These are phyloP conservation scores for Sinopyrophorus schimmeli DNA, from an alignment of 2,888 invertebrate genomes.

Conservation along the genomic window DNA sequence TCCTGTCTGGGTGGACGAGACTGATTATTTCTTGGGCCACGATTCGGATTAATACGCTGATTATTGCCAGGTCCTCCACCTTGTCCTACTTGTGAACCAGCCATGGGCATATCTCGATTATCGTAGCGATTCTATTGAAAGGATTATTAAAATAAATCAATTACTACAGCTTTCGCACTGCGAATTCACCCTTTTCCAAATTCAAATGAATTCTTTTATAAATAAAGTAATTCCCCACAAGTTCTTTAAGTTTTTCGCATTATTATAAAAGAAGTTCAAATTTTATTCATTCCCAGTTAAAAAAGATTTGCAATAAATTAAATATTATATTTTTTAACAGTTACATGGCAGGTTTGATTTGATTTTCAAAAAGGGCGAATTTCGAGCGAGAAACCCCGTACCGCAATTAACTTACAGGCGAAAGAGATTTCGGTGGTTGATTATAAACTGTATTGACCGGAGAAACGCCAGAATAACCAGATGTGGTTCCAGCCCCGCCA, in stretches of 20 bases:
- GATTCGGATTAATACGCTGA: conserved; percentile 31
- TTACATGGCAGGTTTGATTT: no score
- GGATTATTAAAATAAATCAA: conserved; percentile 43
- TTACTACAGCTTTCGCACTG: neutral
- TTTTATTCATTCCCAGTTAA: no score
- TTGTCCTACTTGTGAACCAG: conserved; percentile 32
- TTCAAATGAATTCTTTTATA: neutral
- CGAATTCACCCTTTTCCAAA: neutral
- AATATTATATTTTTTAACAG: no score
- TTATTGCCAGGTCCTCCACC: conserved; percentile 33
- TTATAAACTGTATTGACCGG: conserved; percentile 45
- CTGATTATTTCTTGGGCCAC: conserved; percentile 30
- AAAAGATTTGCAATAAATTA: no score
- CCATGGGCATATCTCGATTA: conserved; percentile 46
- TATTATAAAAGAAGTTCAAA: no score
- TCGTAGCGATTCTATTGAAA: conserved; percentile 52
- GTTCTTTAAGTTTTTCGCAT: no score
- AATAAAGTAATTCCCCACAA: conserved; percentile 22
- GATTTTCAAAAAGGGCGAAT: no score
- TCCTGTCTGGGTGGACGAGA: conserved; percentile 47
- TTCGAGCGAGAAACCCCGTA: no score
- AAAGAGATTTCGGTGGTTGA: conserved; percentile 53
- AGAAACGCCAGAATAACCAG: conserved; percentile 42
- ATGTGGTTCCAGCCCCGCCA: conserved; percentile 37
- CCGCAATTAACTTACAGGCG: no score